These are phyloP conservation scores for Hippocampus guttulatus DNA, from an alignment of 2,113 vertebrate genomes.

Conservation along the genomic window DNA sequence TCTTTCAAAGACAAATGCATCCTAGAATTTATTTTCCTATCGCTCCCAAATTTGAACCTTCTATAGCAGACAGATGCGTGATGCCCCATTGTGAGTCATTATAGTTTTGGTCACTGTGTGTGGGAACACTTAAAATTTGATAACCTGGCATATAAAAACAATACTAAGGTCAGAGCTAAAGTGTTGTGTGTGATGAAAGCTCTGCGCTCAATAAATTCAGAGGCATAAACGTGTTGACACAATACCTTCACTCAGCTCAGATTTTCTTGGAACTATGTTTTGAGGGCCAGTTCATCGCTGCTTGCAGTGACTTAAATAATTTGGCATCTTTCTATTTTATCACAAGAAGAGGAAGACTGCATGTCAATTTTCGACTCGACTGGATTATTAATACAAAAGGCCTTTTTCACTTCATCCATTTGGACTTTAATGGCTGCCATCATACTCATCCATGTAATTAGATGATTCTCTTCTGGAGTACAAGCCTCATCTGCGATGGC, in stretches of 20 bases:
- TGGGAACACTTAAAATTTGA: background rate
- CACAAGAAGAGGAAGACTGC: background rate
- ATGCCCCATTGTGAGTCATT: too few species aligned
- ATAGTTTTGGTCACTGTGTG: too few species aligned
- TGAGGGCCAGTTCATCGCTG: background rate
- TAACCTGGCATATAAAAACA: background rate
- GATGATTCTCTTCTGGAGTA: background rate
- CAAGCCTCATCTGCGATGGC: background rate
- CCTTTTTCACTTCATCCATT: background rate
- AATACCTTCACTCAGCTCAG: background rate
- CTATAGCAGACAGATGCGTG: too few species aligned
- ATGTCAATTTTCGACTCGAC: background rate
- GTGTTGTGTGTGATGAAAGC: too few species aligned
- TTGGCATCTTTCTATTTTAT: background rate
- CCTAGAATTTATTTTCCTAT: too few species aligned
- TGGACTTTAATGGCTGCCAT: background rate
- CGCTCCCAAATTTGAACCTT: too few species aligned
- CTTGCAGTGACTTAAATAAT: background rate
- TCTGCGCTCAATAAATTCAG: too few species aligned
- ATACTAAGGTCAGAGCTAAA: background rate
- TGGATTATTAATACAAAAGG: background rate
- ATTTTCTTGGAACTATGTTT: background rate
- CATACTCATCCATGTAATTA: conserved; percentile 1
- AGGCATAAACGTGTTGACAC: background rate
- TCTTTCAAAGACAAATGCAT: too few species aligned